Conservation (phyloP, 2,888 invertebrate species). For the Dicyrtoma fusca region DNA sequence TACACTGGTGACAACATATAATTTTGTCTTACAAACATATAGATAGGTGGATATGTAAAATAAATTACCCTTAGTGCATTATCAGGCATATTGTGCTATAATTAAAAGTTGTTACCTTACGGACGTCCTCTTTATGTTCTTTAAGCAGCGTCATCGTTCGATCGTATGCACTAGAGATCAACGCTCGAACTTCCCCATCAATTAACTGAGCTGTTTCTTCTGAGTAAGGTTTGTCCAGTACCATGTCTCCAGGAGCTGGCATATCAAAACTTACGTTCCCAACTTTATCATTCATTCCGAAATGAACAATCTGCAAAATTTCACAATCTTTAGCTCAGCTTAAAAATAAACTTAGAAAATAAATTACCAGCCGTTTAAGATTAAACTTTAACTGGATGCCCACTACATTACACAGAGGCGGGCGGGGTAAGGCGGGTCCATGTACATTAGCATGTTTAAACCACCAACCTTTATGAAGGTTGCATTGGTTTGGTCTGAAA, state of each 20-base stretch:
- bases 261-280: slow-evolving; percentile 96
- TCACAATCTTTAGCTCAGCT: not conserved
- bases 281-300: slow-evolving; percentile 96
- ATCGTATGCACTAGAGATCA: slow-evolving; percentile 78
- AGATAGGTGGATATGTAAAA: too few relatives aligned
- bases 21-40: too few relatives aligned
- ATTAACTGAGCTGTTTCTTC: slow-evolving; percentile 96
- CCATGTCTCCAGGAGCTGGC: slow-evolving; percentile 90
- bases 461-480: too few relatives aligned
- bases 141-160: slow-evolving; percentile 77
- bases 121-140: slow-evolving; percentile 82
- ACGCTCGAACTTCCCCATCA: slow-evolving; percentile 82
- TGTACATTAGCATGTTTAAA: too few relatives aligned
- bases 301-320: slow-evolving; percentile 74
- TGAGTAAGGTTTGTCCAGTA: slow-evolving; percentile 94
- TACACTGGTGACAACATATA: too few relatives aligned
- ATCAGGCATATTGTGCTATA: too few relatives aligned
- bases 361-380: too few relatives aligned
- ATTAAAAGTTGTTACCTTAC: slow-evolving; percentile 74
- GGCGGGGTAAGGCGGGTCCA: too few relatives aligned
- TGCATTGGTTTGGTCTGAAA: too few relatives aligned
- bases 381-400: too few relatives aligned
- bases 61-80: too few relatives aligned
- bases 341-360: not conserved
- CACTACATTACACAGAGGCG: too few relatives aligned